These are phyloP conservation scores for Eupithecia centaureata DNA, from an alignment of 2,888 invertebrate species.

Conservation along the genomic window DNA sequence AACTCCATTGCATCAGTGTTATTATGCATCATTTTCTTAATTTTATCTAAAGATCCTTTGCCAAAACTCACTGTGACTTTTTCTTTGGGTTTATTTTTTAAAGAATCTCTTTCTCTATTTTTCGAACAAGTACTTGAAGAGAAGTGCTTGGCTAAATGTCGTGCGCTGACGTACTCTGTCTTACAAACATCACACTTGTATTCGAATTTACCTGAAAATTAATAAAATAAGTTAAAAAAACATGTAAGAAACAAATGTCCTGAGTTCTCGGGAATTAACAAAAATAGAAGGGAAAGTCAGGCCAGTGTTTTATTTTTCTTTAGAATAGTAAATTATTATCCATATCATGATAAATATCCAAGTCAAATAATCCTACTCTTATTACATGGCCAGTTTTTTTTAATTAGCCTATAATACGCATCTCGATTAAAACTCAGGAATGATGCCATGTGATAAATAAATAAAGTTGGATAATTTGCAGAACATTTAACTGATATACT, in stretches of 20 bases:
- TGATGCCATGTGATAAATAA: no score
- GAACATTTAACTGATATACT: no score
- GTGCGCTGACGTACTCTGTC: slow-evolving; percentile 44
- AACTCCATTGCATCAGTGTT: not conserved
- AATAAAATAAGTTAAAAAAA: no score
- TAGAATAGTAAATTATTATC: no score
- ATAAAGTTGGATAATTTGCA: no score
- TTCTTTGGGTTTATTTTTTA: not conserved
- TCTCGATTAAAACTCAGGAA: no score
- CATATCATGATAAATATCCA: no score
- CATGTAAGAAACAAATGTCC: not conserved
- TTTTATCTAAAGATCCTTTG: slow-evolving; percentile 25
- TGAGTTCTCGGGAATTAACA: not conserved
- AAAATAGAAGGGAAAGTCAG: not conserved
- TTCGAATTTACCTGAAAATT: slow-evolving; percentile 58
- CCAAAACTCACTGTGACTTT: not conserved
- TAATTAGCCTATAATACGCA: no score
- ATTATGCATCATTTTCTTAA: slow-evolving; percentile 14
- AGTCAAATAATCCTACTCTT: no score
- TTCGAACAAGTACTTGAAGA: slow-evolving; percentile 25
- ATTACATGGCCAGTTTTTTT: no score
- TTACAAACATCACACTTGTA: slow-evolving; percentile 58
- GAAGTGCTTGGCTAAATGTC: slow-evolving; percentile 51
- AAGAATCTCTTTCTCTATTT: slow-evolving; percentile 10
- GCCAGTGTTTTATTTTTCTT: no score